Base-by-base conservation (phyloP, 2,888 invertebrate genomes). In the Hypsopygia costalis region DNA sequence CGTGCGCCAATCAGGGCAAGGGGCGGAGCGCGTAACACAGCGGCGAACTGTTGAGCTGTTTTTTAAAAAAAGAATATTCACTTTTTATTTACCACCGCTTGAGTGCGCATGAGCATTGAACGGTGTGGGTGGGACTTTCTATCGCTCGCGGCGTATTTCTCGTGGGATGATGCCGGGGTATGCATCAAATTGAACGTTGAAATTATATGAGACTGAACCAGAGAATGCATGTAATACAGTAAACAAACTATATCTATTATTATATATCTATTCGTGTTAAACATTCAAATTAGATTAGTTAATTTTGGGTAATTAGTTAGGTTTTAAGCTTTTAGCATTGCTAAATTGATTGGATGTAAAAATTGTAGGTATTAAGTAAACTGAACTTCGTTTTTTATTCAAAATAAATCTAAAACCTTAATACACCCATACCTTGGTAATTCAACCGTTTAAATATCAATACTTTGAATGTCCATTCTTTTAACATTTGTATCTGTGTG, bases 101-200 rank as follows among this genome's bases (percentile, higher is more conserved):
- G 41, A 43, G 39, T 60, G 66, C 62, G 64, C 58, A 56, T 65
- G 62, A 53, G 58, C 52, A 39, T 32, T 16, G 54, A 47, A 16
- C 16, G 16, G 73, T 73, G 86, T 86, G 82, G 86, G 88, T 77
- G 85, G 81, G 77, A 85, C 86, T 86, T 85, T 87, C 87, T 86
- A 82, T 69, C 59, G 76, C 85, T 73, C 57, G 69, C 66, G 73
- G 82, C 71, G 58, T 57, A 66, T 69, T 73, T 73, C 72, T 78
- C 80, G 81, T 83, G 78, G 81, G 82, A 70, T 59, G 70, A 37
- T 20, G 21, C 31, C 30, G 28, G 10, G 28, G 12, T 31, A 30
- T 30, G 31, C 32, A 30, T 40, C 35, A 43, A 40, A 20, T 36
- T 31, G 36, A 37, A 41, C 41, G 36, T 46, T 30, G 27, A 46